Conservation (phyloP, 2,797 vertebrate species). For the Tenualosa thibaudeaui region DNA sequence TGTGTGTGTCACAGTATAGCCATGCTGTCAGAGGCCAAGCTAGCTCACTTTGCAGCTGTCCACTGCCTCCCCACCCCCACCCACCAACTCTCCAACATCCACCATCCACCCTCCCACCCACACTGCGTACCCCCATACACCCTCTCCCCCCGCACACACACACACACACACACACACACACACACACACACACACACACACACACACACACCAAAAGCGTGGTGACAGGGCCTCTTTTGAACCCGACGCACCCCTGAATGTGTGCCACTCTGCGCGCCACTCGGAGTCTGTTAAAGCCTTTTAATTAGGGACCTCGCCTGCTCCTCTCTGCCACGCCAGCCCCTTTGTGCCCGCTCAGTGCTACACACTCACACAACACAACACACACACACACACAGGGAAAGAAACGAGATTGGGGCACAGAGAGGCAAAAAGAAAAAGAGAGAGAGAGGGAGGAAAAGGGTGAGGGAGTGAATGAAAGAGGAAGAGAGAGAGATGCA, state of each 20-base stretch:
- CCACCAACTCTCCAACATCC: conserved; percentile 47
- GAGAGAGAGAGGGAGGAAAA: too few species aligned
- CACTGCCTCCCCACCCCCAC: conserved; percentile 46
- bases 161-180: neutral
- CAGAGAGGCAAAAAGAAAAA: too few species aligned
- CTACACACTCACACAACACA: conserved; percentile 63
- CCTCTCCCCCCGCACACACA: conserved; percentile 53
- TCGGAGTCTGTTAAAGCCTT: conserved; percentile 79
- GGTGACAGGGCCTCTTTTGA: conserved; percentile 78
- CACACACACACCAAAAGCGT: conserved; percentile 12
- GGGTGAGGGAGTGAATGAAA: too few species aligned
- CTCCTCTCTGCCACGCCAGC: conserved; percentile 65
- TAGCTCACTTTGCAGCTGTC: conserved; percentile 71
- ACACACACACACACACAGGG: too few species aligned
- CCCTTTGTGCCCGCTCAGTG: conserved; percentile 80
- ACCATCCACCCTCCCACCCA: too few species aligned
- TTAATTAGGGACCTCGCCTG: conserved; percentile 83
- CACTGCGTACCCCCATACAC: too few species aligned
- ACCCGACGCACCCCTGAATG: conserved; percentile 69
- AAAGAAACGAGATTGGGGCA: too few species aligned
- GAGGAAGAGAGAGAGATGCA: neutral
- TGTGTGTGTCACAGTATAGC: neutral
- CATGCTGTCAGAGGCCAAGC: conserved; percentile 60
- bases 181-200: neutral
- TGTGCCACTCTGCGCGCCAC: conserved; percentile 65